These are phyloP conservation scores for Lissocephala sabroskyi DNA, from an alignment of 2,888 invertebrate genomes.

Conservation along the genomic window DNA sequence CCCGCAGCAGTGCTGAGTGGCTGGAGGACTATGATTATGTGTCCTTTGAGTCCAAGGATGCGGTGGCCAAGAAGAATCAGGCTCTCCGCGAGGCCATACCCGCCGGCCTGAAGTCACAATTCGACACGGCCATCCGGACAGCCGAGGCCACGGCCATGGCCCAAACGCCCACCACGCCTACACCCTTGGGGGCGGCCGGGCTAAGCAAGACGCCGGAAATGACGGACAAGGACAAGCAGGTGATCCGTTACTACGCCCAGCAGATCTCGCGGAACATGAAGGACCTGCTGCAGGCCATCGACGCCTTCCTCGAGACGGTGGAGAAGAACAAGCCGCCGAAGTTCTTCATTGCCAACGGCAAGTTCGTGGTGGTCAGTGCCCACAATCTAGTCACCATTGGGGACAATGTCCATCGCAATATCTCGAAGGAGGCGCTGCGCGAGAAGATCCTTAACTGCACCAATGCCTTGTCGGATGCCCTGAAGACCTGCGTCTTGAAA, in stretches of 20 bases:
- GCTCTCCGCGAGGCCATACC: conserved; percentile 83
- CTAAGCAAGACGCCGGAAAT: conserved; percentile 67
- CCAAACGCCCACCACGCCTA: conserved; percentile 43
- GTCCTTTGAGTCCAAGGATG: conserved; percentile 84
- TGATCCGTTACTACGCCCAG: conserved; percentile 89
- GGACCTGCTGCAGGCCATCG: conserved; percentile 90
- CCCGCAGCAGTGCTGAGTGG: conserved; percentile 74
- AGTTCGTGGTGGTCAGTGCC: conserved; percentile 94
- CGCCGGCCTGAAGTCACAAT: conserved; percentile 80
- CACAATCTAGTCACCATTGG: conserved; percentile 95
- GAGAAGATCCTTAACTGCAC: conserved; percentile 83
- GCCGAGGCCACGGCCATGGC: conserved; percentile 79
- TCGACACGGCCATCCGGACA: conserved; percentile 82
- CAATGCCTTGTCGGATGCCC: conserved; percentile 85
- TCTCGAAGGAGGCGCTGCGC: conserved; percentile 82
- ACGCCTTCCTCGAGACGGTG: conserved; percentile 91
- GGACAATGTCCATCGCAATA: conserved; percentile 91
- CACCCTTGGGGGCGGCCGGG: conserved; percentile 16
- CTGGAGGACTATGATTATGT: conserved; percentile 94
- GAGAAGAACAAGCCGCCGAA: conserved; percentile 95
- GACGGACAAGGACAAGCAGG: conserved; percentile 85
- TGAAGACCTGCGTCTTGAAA: conserved; percentile 87
- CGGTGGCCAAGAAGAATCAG: conserved; percentile 80
- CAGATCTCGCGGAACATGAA: conserved; percentile 90
- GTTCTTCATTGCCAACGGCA: conserved; percentile 92